Conservation (phyloP, 2,797 vertebrate genomes). For the Bucorvus abyssinicus region DNA sequence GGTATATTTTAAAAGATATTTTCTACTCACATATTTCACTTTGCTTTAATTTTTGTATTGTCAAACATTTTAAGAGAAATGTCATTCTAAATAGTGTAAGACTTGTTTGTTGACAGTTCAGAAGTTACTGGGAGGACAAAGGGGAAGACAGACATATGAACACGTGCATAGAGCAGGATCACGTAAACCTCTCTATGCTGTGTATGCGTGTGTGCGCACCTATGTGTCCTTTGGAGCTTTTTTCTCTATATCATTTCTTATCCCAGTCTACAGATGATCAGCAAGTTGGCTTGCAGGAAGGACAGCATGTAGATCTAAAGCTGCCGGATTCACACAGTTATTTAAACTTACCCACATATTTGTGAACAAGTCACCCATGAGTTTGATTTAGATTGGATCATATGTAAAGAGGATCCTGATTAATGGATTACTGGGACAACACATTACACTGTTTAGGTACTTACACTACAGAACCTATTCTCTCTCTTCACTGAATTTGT, state of each 20-base stretch:
- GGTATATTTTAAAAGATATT: not conserved
- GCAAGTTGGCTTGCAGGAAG: not conserved
- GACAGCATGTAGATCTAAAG: not conserved
- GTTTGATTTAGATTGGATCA: not conserved
- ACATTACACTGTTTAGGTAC: not conserved
- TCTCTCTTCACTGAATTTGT: not conserved
- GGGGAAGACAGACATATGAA: not conserved
- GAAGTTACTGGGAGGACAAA: not conserved
- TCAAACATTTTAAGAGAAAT: not conserved
- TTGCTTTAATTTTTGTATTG: not conserved
- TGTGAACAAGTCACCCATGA: not conserved
- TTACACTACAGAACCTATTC: not conserved
- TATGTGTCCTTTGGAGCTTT: not conserved
- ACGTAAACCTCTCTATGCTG: not conserved
- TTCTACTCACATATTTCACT: not conserved
- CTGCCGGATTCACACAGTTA: not conserved
- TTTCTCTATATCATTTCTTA: not conserved
- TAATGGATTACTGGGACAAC: fast-evolving
- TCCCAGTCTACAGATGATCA: not conserved
- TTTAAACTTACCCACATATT: not conserved
- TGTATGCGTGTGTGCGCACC: not conserved
- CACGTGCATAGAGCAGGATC: not conserved
- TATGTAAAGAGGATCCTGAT: not conserved
- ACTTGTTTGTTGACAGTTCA: not conserved
- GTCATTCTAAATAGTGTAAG: not conserved